Percentiles rank a stretch among this genome's conserved stretches.
phyloP scores from a whole-genome alignment of 2,113 vertebrate species.

The Galeopterus variegatus region DNA sequence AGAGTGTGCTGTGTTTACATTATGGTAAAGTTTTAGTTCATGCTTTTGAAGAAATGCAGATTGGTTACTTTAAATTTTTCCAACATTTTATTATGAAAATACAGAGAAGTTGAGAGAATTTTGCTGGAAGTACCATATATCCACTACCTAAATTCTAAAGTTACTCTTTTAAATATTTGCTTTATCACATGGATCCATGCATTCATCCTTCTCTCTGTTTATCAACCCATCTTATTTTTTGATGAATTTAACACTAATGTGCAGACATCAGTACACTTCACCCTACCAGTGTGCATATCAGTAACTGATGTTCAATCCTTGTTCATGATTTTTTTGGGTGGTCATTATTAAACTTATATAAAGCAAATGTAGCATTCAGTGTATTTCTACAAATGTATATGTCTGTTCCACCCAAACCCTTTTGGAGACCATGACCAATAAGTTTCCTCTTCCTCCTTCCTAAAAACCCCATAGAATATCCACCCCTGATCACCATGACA shows the following conservation, averaged over 20 bases:
- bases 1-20: neutral
- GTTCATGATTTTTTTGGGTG: neutral
- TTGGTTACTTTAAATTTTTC: neutral
- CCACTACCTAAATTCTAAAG: neutral
- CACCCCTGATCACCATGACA: neutral
- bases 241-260: neutral
- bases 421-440: neutral
- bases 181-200: neutral
- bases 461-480: neutral
- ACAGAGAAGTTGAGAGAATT: neutral
- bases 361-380: neutral
- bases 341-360: neutral
- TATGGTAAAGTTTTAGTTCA: neutral
- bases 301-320: neutral
- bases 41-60: neutral
- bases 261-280: neutral
- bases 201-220: neutral
- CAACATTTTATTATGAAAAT: neutral
- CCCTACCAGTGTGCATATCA: neutral
- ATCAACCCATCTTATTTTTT: neutral
- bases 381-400: neutral
- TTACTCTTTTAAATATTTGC: neutral
- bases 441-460: neutral
- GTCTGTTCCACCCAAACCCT: neutral
- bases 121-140: neutral